Evolutionary conservation across 2,888 invertebrate species (phyloP).

Genomic region (Byasa hedistus): DNA sequence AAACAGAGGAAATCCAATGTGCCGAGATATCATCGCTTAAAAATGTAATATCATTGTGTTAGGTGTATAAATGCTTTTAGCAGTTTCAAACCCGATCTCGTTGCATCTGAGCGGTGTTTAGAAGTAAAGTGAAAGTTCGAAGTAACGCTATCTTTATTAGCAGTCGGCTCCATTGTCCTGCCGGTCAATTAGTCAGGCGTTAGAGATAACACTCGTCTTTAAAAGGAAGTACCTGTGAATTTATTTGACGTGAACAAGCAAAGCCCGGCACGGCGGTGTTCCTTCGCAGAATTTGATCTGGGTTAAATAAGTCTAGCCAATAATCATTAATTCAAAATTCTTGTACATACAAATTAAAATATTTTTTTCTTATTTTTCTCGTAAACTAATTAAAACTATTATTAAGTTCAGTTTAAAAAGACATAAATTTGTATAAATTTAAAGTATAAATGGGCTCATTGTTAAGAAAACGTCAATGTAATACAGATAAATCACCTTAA

Average conservation of each 20-base stretch:
- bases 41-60: background rate
- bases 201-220: constrained; percentile 30
- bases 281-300: constrained; percentile 12
- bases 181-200: constrained; percentile 38
- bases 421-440: background rate
- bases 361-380: background rate
- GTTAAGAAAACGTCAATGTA: background rate
- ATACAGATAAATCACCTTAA: too few relatives aligned
- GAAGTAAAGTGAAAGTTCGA: constrained; percentile 36
- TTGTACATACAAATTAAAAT: background rate
- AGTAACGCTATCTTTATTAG: constrained; percentile 33
- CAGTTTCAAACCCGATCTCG: background rate
- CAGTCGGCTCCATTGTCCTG: constrained; percentile 37
- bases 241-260: constrained; percentile 44
- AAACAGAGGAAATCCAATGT: background rate
- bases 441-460: background rate
- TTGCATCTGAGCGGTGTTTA: constrained; percentile 1
- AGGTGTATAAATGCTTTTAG: background rate
- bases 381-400: too few relatives aligned
- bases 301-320: constrained; percentile 21
- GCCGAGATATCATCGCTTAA: background rate
- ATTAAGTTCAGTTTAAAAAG: too few relatives aligned
- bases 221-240: constrained; percentile 42
- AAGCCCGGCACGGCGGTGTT: constrained; percentile 23
- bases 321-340: background rate